Evolutionary conservation across 2,888 invertebrate genomes (phyloP).

Genomic region (Octonoba sinensis): DNA sequence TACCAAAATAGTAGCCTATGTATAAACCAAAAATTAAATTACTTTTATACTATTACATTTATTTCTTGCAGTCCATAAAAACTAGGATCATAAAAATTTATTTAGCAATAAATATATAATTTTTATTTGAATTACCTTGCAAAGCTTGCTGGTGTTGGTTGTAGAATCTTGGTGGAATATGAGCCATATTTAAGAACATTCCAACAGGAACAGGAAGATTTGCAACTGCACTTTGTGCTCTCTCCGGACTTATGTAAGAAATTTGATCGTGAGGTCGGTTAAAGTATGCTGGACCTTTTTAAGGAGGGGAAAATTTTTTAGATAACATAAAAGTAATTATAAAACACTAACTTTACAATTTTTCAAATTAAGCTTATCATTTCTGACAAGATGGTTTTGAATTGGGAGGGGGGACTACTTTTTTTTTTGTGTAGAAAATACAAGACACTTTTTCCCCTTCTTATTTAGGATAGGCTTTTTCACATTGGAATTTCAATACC

Average conservation of each 20-base stretch:
- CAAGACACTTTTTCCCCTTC: too few species aligned
- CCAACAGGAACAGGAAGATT: conserved; percentile 90
- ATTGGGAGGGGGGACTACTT: too few species aligned
- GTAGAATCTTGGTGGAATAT: conserved; percentile 82
- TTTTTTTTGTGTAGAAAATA: too few species aligned
- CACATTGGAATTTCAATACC: too few species aligned
- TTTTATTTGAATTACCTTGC: conserved; percentile 66
- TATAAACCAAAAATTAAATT: too few species aligned
- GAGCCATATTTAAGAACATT: conserved; percentile 92
- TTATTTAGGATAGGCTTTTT: too few species aligned
- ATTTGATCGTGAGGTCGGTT: conserved; percentile 85
- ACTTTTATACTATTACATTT: too few species aligned
- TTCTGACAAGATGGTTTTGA: too few species aligned
- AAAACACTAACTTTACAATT: not conserved
- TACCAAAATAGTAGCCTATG: too few species aligned
- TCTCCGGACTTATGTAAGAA: conserved; percentile 90
- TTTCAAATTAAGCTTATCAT: not conserved
- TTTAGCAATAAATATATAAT: too few species aligned
- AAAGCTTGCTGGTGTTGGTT: conserved; percentile 80
- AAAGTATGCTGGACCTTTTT: conserved; percentile 74
- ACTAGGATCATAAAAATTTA: not conserved
- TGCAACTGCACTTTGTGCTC: conserved; percentile 75
- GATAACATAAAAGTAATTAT: not conserved
- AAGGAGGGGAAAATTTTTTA: not conserved
- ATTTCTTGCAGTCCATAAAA: too few species aligned